phyloP scores from a whole-genome alignment of 2,113 vertebrate genomes.

The Procavia capensis region DNA sequence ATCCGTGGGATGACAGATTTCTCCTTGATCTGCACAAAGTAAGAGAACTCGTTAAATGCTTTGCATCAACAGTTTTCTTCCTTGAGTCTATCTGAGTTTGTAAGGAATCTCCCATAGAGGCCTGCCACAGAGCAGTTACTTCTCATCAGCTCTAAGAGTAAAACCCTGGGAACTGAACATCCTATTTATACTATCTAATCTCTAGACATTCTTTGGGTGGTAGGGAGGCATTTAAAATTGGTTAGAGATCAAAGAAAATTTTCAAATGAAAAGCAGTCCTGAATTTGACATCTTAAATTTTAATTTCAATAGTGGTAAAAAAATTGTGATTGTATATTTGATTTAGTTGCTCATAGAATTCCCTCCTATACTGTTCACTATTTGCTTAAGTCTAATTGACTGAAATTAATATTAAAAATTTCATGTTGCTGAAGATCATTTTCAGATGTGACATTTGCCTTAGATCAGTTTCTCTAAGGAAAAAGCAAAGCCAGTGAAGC shows the following conservation, averaged over 20 bases:
- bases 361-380: neutral
- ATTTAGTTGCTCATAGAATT: neutral
- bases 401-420: neutral
- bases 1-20: neutral
- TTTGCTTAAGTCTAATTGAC: neutral
- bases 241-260: neutral
- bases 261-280: neutral
- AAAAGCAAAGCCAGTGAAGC: too few species aligned
- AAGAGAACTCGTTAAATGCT: conserved; percentile 13
- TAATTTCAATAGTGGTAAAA: neutral
- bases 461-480: too few species aligned
- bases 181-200: conserved; percentile 6
- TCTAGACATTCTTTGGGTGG: neutral
- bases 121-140: neutral
- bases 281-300: neutral
- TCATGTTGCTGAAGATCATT: neutral
- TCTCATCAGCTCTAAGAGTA: conserved; percentile 20
- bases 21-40: neutral
- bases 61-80: conserved; percentile 12
- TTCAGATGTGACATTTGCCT: neutral
- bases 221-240: neutral
- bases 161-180: neutral
- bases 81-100: neutral
- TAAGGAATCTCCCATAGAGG: neutral
- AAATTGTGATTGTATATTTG: neutral